These are phyloP conservation scores for Shargacucullia verbasci DNA, from an alignment of 2,888 invertebrate genomes.

Conservation along the genomic window DNA sequence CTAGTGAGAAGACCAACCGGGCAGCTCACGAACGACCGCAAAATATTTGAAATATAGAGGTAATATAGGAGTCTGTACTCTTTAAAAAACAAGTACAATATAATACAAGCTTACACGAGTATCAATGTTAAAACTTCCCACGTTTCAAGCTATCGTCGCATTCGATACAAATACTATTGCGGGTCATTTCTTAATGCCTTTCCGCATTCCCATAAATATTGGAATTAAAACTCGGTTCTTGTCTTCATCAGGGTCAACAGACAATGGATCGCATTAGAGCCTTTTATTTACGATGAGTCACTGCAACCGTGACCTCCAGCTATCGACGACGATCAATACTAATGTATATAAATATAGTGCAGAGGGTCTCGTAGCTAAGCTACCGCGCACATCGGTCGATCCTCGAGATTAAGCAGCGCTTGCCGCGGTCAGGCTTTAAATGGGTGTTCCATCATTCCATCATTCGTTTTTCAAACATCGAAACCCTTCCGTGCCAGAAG, in stretches of 20 bases:
- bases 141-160: not conserved
- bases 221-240: constrained; percentile 9
- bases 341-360: constrained; percentile 33
- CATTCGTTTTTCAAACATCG: no score
- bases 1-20: no score
- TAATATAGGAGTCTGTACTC: no score
- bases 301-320: constrained; percentile 30
- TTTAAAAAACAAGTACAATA: no score
- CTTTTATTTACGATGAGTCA: constrained; percentile 50
- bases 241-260: constrained; percentile 8
- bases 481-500: no score
- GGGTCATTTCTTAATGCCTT: not conserved
- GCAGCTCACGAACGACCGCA: no score
- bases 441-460: no score
- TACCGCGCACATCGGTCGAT: no score
- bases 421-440: no score
- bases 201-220: not conserved
- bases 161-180: not conserved
- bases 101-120: not conserved
- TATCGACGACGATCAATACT: constrained; percentile 29
- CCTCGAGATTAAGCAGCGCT: no score
- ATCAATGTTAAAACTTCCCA: not conserved
- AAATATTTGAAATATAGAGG: no score
- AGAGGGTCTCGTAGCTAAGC: no score
- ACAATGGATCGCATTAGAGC: constrained; percentile 31